Base-by-base conservation (phyloP, 2,797 vertebrate genomes). In the Odontamblyopus lacepedii region DNA sequence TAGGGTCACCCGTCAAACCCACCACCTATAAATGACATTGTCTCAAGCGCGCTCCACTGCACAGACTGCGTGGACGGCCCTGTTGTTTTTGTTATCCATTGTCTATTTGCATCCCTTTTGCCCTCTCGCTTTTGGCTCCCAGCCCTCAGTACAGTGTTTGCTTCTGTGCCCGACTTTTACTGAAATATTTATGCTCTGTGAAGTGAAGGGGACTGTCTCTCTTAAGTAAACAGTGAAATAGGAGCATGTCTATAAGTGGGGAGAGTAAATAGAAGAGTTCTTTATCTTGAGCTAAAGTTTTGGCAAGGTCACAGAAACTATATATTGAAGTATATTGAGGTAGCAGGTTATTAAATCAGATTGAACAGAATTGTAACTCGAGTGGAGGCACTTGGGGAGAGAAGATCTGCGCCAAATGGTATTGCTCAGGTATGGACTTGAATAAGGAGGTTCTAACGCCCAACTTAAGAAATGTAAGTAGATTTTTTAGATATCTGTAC, bases 1-100 rank as follows among this genome's bases (percentile, higher is more conserved):
- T 76, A 83, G 90, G 91, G 90, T 92, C 87, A 88, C 91, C 89
- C 72, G 76, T 93, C 89, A 91, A 88, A 90, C 83, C 82, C 70
- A 74, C 48, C 73, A 85, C 87, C 91, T 91, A 91, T 75, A 72
- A 84, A 71, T 88, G 90, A 92, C 88, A 85, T 89, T 89, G 87
- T 83, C 85, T 83, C 83, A 76, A 88, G 82, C 87, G 69, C 77
- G 85, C 89, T 88, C 76, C 85, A 62, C 69, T 72, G 81, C 87
- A 69, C 81, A 50, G 88, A 80, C 85, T 71, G 66, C 82, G 83
- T 78, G 83, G 83, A 88, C 78, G 55, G 56, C 57, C 29, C 83
- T 77, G 83, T 81, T 86, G 85, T 89, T 91, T 90, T 84, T 88
- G 87, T 89, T 85, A 88, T 86, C 85, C 78, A 74, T 85, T 87